Evolutionary conservation across 2,888 invertebrate genomes (phyloP), one percentile per base, ranked within the genome.

Genomic region (Acronicta leporina): DNA sequence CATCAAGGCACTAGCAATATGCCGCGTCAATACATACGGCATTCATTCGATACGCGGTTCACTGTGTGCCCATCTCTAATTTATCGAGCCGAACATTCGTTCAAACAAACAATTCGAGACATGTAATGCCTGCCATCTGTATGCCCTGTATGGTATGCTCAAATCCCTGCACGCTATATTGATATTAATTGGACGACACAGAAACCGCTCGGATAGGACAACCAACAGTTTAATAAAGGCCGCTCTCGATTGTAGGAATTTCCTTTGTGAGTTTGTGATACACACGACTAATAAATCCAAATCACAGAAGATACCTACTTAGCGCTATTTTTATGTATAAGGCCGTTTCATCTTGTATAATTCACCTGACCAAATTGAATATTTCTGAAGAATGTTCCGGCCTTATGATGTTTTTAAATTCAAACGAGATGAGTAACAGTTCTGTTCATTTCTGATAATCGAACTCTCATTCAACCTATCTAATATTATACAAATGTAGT

Each of bases 171-270:
- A 62, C 78, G 78, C 74, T 84, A 84, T 87, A 90, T 87, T 90
- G 88, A 89, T 90, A 91, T 88, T 91, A 92, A 90, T 90, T 89
- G 87, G 84, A 82, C 79, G 83, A 85, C 84, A 85, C 80, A 83
- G 81, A 82, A 76, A 81, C 78, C 78, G 77, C 76, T 79, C 82
- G 75, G 67, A 79, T 74, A 77, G 81, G 87, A 85, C 83, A 81
- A 85, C 86, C 85, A 86, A 86, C 84, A 86, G 83, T 88, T 87
- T 88, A 89, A 91, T 87, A 86, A 85, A 85, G 82, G 83, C 80
- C 79, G 72, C 77, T 80, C 76, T 77, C 82, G 80, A 84, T 87
- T 85, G 86, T 80, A 85, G 82, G 85, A 86, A 88, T 89, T 84
- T 85, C 84, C 84, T 87, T 89, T 88, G 89, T 87, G 84, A 85